Percentiles rank a stretch among this genome's conserved stretches.
phyloP scores from a whole-genome alignment of 2,888 invertebrate species.

The Xestia ashworthii region DNA sequence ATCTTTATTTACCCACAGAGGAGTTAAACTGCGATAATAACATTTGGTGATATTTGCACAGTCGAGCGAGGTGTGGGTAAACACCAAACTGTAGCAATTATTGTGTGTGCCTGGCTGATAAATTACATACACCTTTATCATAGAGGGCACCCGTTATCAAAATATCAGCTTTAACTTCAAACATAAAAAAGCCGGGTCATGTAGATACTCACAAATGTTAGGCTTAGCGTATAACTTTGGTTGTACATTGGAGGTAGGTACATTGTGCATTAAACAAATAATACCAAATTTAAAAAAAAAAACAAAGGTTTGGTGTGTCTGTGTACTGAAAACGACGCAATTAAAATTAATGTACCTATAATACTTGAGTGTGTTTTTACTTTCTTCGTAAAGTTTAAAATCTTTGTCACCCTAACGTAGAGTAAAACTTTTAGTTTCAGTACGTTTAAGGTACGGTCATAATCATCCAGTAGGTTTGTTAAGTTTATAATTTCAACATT shows the following conservation, averaged over 20 bases:
- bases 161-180: constrained; percentile 1
- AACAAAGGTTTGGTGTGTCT: too few relatives aligned
- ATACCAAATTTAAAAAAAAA: too few relatives aligned
- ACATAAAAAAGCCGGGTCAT: too few relatives aligned
- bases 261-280: too few relatives aligned
- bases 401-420: neutral
- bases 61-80: neutral
- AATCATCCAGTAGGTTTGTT: too few relatives aligned
- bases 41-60: constrained; percentile 41
- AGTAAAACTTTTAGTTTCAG: neutral
- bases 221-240: too few relatives aligned
- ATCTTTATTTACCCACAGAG: constrained; percentile 47
- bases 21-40: constrained; percentile 57
- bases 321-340: too few relatives aligned
- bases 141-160: neutral
- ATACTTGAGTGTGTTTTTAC: neutral
- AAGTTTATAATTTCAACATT: too few relatives aligned
- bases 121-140: neutral
- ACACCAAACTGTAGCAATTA: constrained; percentile 23
- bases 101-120: constrained; percentile 8
- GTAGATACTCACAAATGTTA: too few relatives aligned
- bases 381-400: neutral
- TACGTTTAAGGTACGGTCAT: neutral
- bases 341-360: too few relatives aligned
- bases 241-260: too few relatives aligned